Base-by-base conservation (phyloP, 53 echinoderm and acorn worm genomes). In the Antedon mediterranea region DNA sequence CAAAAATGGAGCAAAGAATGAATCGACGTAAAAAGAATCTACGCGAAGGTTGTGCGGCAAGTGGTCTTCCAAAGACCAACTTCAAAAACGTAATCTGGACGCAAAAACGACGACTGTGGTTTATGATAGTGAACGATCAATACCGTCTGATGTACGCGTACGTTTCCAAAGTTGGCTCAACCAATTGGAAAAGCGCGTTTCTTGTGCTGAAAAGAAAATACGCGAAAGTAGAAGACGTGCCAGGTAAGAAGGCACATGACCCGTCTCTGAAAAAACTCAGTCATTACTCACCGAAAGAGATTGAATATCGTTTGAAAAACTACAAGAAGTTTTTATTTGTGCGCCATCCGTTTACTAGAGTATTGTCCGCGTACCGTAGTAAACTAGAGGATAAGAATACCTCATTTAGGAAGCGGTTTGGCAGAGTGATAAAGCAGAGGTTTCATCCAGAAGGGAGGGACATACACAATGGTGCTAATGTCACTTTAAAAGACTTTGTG, bases 101-200 rank as follows among this genome's bases (percentile, higher is more conserved):
- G 42, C 80, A 82, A 32, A 84, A 85, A 30, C 82, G 82, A 32
- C 77, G 79, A 74, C 82, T 90, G 28, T 90, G 90, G 90, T 87
- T 87, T 20, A 87, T 85, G 29, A 90, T 90, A 30, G 82, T 88
- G 74, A 82, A 84, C 26, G 90, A 90, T 71, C 37, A 75, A 43
- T 85, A 87, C 72, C 78, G 82, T 31, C 80, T 90, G 0, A 81
- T 90, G 31, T 90, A 87, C 72, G 81, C 85, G 11, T 87, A 82
- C 57, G 81, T 90, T n/a, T 90, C 90, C 5, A 90, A 90, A 73
- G 86, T 91, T 1, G 91, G 88, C 14, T 88, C 88, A 20, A 91
- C 91, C 33, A 85, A 88, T 73, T 91, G 91, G 91, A 91, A 88
- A 71, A 91, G 83, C 27, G 91, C 83, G 23, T 88, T 91, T 71